Conservation (phyloP, 2,113 vertebrate species). For the Cygnus buccinator region DNA sequence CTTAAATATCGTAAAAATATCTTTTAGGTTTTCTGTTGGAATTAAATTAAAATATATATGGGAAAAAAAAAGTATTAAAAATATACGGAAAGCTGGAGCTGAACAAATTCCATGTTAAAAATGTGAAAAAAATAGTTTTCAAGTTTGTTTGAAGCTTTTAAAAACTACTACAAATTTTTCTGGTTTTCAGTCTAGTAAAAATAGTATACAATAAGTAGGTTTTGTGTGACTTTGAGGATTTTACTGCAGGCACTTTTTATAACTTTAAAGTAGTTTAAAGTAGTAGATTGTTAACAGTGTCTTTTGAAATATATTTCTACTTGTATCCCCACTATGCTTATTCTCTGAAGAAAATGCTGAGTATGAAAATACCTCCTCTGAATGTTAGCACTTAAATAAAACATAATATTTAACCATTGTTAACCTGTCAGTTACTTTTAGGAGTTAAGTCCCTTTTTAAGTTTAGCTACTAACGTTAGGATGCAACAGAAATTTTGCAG, state of each 20-base stretch:
- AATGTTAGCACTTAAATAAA: background rate
- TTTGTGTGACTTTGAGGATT: background rate
- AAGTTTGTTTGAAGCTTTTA: background rate
- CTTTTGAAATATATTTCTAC: background rate
- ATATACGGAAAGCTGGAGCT: background rate
- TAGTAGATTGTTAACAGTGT: background rate
- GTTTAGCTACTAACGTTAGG: background rate
- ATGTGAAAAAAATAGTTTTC: background rate
- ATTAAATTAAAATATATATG: background rate
- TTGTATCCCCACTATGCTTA: background rate
- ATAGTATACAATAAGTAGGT: background rate
- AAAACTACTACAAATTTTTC: background rate
- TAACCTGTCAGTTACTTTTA: background rate
- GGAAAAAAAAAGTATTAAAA: background rate
- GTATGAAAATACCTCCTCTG: background rate
- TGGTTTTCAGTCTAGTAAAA: background rate
- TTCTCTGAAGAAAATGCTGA: background rate
- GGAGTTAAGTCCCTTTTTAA: background rate
- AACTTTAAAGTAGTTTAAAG: background rate
- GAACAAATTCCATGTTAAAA: background rate
- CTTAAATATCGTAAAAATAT: background rate
- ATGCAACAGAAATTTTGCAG: background rate
- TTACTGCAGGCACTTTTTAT: background rate
- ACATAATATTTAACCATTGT: background rate
- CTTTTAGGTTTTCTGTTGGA: background rate